phyloP scores from a whole-genome alignment of 2,888 invertebrate species.

The Nomada ruficornis region DNA sequence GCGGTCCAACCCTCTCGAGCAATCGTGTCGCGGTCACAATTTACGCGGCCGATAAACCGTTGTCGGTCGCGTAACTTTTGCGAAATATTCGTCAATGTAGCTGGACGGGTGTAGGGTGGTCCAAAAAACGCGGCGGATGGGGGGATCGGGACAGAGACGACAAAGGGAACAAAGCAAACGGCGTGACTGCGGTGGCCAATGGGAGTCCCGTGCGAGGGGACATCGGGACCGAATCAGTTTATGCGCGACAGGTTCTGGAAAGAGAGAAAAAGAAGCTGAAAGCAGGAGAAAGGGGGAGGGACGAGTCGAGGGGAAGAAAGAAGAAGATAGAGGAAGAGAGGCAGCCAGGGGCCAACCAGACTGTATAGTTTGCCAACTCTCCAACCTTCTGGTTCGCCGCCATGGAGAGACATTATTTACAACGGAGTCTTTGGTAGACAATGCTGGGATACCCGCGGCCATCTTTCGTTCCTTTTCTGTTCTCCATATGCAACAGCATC shows the following conservation, averaged over 20 bases:
- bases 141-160: constrained; percentile 49
- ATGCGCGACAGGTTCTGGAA: constrained; percentile 81
- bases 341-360: constrained; percentile 74
- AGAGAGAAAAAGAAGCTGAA: constrained; percentile 66
- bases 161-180: constrained; percentile 72
- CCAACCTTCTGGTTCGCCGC: constrained; percentile 74
- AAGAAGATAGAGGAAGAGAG: constrained; percentile 59
- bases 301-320: constrained; percentile 24
- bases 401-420: constrained; percentile 82
- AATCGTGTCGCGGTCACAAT: constrained; percentile 33
- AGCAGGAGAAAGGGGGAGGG: constrained; percentile 38
- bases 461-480: constrained; percentile 82
- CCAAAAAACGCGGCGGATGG: constrained; percentile 19
- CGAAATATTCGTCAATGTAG: constrained; percentile 63
- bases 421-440: constrained; percentile 80
- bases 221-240: constrained; percentile 81
- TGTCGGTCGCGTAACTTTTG: constrained; percentile 55
- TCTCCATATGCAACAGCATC: constrained; percentile 83
- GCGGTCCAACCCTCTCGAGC: constrained; percentile 21
- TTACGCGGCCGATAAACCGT: constrained; percentile 53
- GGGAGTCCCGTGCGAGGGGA: constrained; percentile 74
- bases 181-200: constrained; percentile 75
- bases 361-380: constrained; percentile 75
- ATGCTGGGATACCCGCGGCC: constrained; percentile 78
- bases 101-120: constrained; percentile 57